A percentile compares a stretch with the other conserved stretches of the same genome.
phyloP scores from a whole-genome alignment of 2,888 invertebrate species.

The Plagiodera versicolora region DNA sequence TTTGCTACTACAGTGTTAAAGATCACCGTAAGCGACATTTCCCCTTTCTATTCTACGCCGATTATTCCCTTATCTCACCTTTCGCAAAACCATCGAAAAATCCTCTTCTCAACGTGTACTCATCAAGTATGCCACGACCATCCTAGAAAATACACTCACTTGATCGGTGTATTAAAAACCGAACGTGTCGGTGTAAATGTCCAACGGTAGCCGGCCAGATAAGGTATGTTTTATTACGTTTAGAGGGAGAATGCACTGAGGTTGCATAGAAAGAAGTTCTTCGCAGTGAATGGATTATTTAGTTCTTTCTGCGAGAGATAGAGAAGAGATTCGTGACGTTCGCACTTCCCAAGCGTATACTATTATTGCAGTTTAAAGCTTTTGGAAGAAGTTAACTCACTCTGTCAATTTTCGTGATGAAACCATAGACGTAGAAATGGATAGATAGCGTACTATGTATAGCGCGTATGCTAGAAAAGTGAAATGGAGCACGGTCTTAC shows the following conservation, averaged over 20 bases:
- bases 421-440: no score
- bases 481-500: no score
- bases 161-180: not conserved
- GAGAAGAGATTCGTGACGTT: constrained; percentile 40
- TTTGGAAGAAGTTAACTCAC: constrained; percentile 27
- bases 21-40: no score
- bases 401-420: constrained; percentile 27
- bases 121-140: not conserved
- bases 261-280: constrained; percentile 12
- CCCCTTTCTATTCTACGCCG: no score
- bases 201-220: constrained; percentile 3
- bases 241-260: constrained; percentile 33
- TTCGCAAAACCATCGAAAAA: no score
- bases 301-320: constrained; percentile 32
- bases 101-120: no score
- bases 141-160: not conserved
- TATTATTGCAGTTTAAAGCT: constrained; percentile 38
- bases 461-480: no score
- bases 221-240: constrained; percentile 34
- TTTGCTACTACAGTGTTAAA: no score
- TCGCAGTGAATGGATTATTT: constrained; percentile 37
- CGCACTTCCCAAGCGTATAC: constrained; percentile 41
- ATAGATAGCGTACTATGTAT: no score
- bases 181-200: not conserved
- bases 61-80: no score